Conservation (phyloP, 2,797 vertebrate genomes). For the Diplodus puntazzo region DNA sequence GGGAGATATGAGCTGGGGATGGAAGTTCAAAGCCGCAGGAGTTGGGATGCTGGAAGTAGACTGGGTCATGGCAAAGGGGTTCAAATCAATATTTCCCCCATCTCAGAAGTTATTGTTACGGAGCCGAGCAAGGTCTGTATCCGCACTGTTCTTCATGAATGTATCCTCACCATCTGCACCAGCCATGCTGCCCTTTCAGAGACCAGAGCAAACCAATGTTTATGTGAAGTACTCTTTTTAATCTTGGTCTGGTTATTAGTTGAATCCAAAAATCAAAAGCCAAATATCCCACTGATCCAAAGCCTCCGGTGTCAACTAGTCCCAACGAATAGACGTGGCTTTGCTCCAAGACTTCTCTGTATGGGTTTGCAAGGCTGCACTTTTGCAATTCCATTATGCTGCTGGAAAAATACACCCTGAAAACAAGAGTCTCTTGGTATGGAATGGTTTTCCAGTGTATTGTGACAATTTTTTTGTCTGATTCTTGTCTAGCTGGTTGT, state of each 20-base stretch:
- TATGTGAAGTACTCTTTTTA: slow-evolving; percentile 74
- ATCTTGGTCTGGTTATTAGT: slow-evolving; percentile 77
- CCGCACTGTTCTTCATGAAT: slow-evolving; percentile 87
- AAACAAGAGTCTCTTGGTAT: slow-evolving; percentile 85
- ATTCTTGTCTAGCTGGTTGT: slow-evolving; percentile 89
- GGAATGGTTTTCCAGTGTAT: slow-evolving; percentile 88
- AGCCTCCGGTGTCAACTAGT: slow-evolving; percentile 76
- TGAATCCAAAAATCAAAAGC: slow-evolving; percentile 81
- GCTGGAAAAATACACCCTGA: slow-evolving; percentile 87
- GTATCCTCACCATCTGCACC: slow-evolving; percentile 87
- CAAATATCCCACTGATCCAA: slow-evolving; percentile 84
- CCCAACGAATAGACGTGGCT: slow-evolving; percentile 80
- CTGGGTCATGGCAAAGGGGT: slow-evolving; percentile 73
- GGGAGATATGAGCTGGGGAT: slow-evolving; percentile 76
- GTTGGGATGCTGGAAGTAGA: slow-evolving; percentile 77
- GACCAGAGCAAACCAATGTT: slow-evolving; percentile 81
- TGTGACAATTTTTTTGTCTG: slow-evolving; percentile 85
- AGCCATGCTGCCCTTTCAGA: slow-evolving; percentile 83
- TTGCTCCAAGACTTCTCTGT: slow-evolving; percentile 85
- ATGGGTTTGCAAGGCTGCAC: slow-evolving; percentile 87
- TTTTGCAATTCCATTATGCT: slow-evolving; percentile 89
- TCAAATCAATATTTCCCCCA: slow-evolving; percentile 79
- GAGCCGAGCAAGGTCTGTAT: slow-evolving; percentile 84
- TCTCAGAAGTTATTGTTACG: slow-evolving; percentile 78
- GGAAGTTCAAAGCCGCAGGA: slow-evolving; percentile 73